phyloP scores from a whole-genome alignment of 2,888 invertebrate genomes.

The Carcina quercana region DNA sequence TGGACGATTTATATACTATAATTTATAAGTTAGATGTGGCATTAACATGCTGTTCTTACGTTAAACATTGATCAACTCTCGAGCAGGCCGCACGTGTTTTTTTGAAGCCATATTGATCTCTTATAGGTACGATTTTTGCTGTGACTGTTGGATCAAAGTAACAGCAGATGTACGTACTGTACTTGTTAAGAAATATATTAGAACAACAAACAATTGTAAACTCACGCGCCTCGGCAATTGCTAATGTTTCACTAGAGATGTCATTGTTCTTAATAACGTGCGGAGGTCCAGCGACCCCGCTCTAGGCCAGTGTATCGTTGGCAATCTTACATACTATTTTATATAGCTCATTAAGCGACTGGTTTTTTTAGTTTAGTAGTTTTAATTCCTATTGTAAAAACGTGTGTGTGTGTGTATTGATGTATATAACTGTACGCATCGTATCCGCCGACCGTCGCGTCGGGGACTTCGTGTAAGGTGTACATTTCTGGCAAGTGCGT shows the following conservation, averaged over 20 bases:
- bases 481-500: constrained; percentile 34
- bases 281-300: constrained; percentile 26
- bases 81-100: constrained; percentile 42
- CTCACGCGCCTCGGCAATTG: constrained; percentile 54
- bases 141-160: constrained; percentile 18
- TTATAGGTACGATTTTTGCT: constrained; percentile 41
- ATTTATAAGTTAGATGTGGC: constrained; percentile 47
- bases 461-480: constrained; percentile 39
- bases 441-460: constrained; percentile 41
- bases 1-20: constrained; percentile 33
- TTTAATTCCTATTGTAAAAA: constrained; percentile 69
- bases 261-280: constrained; percentile 40
- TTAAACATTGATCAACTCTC: constrained; percentile 41
- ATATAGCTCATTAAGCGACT: constrained; percentile 71
- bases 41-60: constrained; percentile 34
- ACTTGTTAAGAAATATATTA: constrained; percentile 59
- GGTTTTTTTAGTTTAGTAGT: constrained; percentile 63
- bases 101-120: constrained; percentile 69
- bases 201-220: constrained; percentile 46
- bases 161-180: constrained; percentile 38
- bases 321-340: constrained; percentile 63
- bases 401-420: constrained; percentile 68
- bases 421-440: constrained; percentile 61
- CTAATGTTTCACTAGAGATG: constrained; percentile 42
- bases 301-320: constrained; percentile 69